Base-by-base conservation (phyloP, 2,113 vertebrate species). In the Piaya cayana region DNA sequence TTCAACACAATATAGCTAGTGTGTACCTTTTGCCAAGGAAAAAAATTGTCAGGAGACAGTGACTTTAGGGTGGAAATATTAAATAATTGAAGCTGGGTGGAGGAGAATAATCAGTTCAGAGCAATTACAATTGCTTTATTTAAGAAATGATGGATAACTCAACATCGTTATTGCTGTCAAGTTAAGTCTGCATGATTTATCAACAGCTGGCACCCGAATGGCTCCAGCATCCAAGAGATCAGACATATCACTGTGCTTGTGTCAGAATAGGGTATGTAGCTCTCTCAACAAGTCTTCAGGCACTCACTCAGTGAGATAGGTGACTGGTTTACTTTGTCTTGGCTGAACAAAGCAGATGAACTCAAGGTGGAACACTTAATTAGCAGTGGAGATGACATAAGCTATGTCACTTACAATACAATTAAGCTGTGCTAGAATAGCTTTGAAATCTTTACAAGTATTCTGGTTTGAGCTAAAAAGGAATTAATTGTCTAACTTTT, bases 171-270 rank as follows among this genome's bases (percentile, higher is more conserved):
- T 34, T 56, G 14, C n/a, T 88, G 56, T 59, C 72, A 84, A 50
- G 32, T 26, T 34, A 67, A 56, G 20, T 53, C 86, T 81, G 20
- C 2, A 2, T 34, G 84, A 82, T 89, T 63, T 92, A 17, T 75
- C 56, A 78, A 52, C 25, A 88, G 17, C 3, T 81, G 68, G 30
- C 53, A 88, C 50, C 42, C 77, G 36, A 77, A 62, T 42, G 39
- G 27, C 45, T 69, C 26, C 63, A 50, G 36, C 9, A 22, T 88
- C 74, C n/a, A n/a, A 43, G 62, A 85, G 53, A 87, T 64, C 18
- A 85, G 62, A 30, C 30, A 25, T 13, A 49, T 72, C 70, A 29
- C 0, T 0, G 1, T 64, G 53, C 36, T 72, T 0, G 0, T 62
- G 82, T 52, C 92, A 76, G 39, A 68, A 14, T 74, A 76, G 65